Conservation (phyloP, 2,113 vertebrate genomes). For the Boulengeromyrus knoepffleri region DNA sequence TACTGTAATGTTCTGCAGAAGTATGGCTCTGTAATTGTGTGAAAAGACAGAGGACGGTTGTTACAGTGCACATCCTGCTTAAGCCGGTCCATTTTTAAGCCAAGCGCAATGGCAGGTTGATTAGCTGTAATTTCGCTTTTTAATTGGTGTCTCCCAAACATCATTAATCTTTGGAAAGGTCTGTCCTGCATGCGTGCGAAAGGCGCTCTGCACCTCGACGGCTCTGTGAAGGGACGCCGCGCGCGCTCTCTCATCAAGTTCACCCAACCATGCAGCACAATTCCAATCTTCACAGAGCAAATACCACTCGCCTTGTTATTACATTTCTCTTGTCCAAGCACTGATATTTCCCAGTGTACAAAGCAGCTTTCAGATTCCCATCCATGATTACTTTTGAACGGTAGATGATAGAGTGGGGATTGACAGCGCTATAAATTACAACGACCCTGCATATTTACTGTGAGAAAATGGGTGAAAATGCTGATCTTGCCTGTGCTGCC, state of each 20-base stretch:
- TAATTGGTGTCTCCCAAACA: slow-evolving; percentile 26
- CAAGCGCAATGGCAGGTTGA: slow-evolving; percentile 16
- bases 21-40: background rate
- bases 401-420: slow-evolving; percentile 17
- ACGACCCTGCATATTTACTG: slow-evolving; percentile 7
- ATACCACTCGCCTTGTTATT: background rate
- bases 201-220: background rate
- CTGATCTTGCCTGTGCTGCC: background rate
- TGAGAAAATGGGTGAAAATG: background rate
- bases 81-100: background rate
- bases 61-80: background rate
- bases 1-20: background rate
- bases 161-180: slow-evolving; percentile 20
- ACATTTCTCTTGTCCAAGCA: slow-evolving; percentile 11
- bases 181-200: background rate
- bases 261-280: slow-evolving; percentile 9
- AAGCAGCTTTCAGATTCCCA: slow-evolving; percentile 14
- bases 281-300: slow-evolving; percentile 6
- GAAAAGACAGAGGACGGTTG: background rate
- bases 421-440: slow-evolving; percentile 23
- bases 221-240: background rate
- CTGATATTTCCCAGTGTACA: slow-evolving; percentile 14
- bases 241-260: slow-evolving; percentile 13
- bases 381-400: slow-evolving; percentile 28
- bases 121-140: slow-evolving; percentile 25